A percentile compares a stretch with the other conserved stretches of the same genome.
phyloP scores from a whole-genome alignment of 2,113 vertebrate genomes.

The Callopanchax toddi region DNA sequence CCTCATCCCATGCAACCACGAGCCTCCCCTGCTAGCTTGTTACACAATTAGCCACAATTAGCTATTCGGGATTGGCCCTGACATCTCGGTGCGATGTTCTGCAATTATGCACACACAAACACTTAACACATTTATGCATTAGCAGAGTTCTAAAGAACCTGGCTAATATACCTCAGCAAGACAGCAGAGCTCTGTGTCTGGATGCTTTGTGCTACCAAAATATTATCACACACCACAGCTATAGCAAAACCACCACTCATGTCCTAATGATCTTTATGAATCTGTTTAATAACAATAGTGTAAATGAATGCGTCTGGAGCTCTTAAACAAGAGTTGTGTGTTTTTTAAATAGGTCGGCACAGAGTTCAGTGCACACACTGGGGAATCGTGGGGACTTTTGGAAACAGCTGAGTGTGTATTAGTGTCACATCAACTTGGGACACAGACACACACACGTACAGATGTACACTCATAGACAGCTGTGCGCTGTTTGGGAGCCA shows the following conservation, averaged over 20 bases:
- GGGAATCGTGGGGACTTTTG: conserved; percentile 16
- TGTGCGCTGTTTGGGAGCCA: conserved; percentile 55
- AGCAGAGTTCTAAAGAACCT: conserved; percentile 42
- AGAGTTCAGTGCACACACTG: conserved; percentile 13
- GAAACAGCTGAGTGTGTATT: conserved; percentile 57
- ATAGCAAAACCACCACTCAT: conserved; percentile 1
- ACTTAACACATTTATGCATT: conserved; percentile 16
- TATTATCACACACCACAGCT: background rate
- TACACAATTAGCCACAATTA: conserved; percentile 65
- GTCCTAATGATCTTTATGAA: background rate
- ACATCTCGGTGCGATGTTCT: conserved; percentile 45
- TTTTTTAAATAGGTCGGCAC: conserved; percentile 16
- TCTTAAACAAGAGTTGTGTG: conserved; percentile 5
- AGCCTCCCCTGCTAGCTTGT: conserved; percentile 27
- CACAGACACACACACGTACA: background rate
- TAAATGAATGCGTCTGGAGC: background rate
- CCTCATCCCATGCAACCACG: conserved; percentile 10
- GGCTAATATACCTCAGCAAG: conserved; percentile 17
- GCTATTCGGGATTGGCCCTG: conserved; percentile 55
- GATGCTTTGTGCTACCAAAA: background rate
- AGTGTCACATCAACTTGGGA: conserved; percentile 19
- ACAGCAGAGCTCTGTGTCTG: conserved; percentile 25
- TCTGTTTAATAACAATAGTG: background rate
- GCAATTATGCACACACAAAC: conserved; percentile 39
- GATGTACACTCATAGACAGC: conserved; percentile 34